Conservation (phyloP, 2,888 invertebrate species). For the Ectemnius continuus region DNA sequence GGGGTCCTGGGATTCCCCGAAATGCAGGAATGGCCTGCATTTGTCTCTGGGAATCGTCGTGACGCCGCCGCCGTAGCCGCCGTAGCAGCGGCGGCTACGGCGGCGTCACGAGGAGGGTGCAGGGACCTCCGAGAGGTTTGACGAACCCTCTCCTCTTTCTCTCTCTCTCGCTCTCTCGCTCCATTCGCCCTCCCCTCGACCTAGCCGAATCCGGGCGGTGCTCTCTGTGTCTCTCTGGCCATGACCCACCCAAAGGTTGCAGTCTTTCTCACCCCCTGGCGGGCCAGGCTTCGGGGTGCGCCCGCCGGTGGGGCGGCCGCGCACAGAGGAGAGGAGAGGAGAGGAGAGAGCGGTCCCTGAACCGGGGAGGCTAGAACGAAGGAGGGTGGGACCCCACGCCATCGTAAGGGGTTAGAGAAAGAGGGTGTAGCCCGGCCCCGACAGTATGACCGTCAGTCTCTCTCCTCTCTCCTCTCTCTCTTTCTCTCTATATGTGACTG, state of each 20-base stretch:
- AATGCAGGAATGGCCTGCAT: neutral
- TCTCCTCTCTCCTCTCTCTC: too few relatives aligned
- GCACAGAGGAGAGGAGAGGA: slow-evolving; percentile 16
- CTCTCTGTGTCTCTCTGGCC: slow-evolving; percentile 66
- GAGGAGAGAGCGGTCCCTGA: slow-evolving; percentile 47
- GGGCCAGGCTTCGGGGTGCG: slow-evolving; percentile 49
- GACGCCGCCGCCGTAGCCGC: too few relatives aligned
- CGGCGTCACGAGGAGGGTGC: slow-evolving; percentile 53
- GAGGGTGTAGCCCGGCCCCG: slow-evolving; percentile 39
- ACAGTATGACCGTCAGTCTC: too few relatives aligned
- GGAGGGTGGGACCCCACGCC: slow-evolving; percentile 35
- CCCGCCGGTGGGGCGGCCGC: slow-evolving; percentile 42
- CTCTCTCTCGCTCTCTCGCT: slow-evolving; percentile 14
- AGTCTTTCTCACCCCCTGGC: slow-evolving; percentile 54
- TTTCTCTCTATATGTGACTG: neutral
- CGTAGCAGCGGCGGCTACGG: neutral
- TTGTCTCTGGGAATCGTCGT: slow-evolving; percentile 7
- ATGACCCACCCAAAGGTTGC: slow-evolving; percentile 77
- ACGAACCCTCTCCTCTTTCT: slow-evolving; percentile 59
- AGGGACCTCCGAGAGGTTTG: slow-evolving; percentile 65
- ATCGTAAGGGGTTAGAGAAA: slow-evolving; percentile 27
- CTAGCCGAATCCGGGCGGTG: slow-evolving; percentile 51
- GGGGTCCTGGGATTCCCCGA: too few relatives aligned
- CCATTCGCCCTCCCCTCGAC: slow-evolving; percentile 42
- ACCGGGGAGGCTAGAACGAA: slow-evolving; percentile 26